Evolutionary conservation across 2,888 invertebrate species (phyloP).

Genomic region (Sarcophaga carnaria): DNA sequence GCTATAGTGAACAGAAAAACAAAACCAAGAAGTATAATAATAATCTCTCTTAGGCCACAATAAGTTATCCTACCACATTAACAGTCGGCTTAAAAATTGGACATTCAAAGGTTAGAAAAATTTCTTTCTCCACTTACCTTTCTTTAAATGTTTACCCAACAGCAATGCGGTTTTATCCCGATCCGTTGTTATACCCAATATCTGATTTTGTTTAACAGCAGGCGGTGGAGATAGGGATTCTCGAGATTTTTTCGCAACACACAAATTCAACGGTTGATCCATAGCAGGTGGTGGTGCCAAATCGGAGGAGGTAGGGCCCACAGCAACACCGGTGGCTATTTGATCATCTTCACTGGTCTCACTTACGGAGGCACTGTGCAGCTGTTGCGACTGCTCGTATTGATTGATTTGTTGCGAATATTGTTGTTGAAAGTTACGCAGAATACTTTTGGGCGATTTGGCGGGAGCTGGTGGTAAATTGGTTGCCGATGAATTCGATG

Average conservation of each 20-base stretch:
- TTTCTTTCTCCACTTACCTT: constrained; percentile 71
- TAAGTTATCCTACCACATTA: too few species aligned
- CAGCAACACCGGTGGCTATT: constrained; percentile 9
- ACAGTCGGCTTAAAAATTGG: too few species aligned
- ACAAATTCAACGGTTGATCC: constrained; percentile 85
- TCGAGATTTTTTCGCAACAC: constrained; percentile 83
- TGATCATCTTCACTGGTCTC: constrained; percentile 82
- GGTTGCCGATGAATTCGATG: constrained; percentile 66
- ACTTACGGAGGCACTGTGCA: constrained; percentile 79
- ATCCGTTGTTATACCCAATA: constrained; percentile 55
- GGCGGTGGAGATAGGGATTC: constrained; percentile 70
- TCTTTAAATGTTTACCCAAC: constrained; percentile 70
- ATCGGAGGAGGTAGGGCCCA: constrained; percentile 1
- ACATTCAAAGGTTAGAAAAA: neutral
- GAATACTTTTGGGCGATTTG: constrained; percentile 80
- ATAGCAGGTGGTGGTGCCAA: constrained; percentile 68
- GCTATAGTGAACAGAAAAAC: too few species aligned
- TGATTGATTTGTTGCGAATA: constrained; percentile 75
- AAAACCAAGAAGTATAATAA: too few species aligned
- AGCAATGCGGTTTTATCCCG: constrained; percentile 69
- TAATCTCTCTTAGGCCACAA: too few species aligned
- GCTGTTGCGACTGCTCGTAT: constrained; percentile 65
- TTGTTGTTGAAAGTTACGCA: constrained; percentile 79
- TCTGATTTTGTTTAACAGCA: constrained; percentile 68
- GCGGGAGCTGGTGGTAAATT: constrained; percentile 73